Evolutionary conservation across 2,888 invertebrate species (phyloP).

Genomic region (Thera britannica): DNA sequence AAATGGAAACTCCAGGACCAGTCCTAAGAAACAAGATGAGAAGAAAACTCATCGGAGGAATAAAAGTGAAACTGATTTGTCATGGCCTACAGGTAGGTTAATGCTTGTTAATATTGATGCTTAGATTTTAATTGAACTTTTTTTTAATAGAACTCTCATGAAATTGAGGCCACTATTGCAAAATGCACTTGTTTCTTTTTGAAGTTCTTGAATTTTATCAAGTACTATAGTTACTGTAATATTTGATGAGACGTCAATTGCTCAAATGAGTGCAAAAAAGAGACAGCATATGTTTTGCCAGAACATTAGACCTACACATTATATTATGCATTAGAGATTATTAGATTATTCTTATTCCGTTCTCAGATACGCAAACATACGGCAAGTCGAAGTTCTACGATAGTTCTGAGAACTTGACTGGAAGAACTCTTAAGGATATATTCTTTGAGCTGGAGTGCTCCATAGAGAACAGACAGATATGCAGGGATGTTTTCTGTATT

Average conservation of each 20-base stretch:
- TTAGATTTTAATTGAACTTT: too few relatives aligned
- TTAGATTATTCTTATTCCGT: background rate
- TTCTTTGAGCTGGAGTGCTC: conserved; percentile 96
- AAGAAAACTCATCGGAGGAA: conserved; percentile 87
- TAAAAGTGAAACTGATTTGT: conserved; percentile 89
- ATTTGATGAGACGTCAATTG: too few relatives aligned
- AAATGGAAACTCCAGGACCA: conserved; percentile 68
- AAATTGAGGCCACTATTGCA: too few relatives aligned
- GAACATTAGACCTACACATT: too few relatives aligned
- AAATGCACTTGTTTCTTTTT: too few relatives aligned
- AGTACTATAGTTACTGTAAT: too few relatives aligned
- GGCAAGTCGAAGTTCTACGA: conserved; percentile 87
- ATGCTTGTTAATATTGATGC: background rate
- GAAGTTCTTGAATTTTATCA: too few relatives aligned
- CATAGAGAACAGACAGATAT: conserved; percentile 91
- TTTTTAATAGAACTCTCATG: too few relatives aligned
- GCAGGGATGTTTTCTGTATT: conserved; percentile 92
- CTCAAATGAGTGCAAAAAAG: too few relatives aligned
- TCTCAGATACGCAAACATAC: conserved; percentile 71
- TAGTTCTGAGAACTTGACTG: conserved; percentile 71
- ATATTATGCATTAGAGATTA: too few relatives aligned
- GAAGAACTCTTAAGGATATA: conserved; percentile 82
- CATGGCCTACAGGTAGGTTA: conserved; percentile 85
- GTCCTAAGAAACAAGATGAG: conserved; percentile 75
- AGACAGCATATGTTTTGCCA: too few relatives aligned